Conservation (phyloP, 2,888 invertebrate genomes). For the Chymomyza amoena region DNA sequence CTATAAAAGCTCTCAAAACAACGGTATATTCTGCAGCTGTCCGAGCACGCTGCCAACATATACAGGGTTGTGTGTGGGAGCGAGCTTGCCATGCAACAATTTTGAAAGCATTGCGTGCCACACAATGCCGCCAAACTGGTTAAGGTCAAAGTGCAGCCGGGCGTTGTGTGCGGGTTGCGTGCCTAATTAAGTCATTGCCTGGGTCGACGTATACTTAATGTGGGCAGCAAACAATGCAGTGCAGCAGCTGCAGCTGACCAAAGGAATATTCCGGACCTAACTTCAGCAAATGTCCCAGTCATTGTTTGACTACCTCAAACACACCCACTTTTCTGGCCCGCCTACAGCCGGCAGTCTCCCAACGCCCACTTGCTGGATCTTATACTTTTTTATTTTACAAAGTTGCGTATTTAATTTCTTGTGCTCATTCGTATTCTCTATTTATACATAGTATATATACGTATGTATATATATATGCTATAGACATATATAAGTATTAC, state of each 20-base stretch:
- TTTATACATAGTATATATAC: neutral
- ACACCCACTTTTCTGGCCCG: neutral
- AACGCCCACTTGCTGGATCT: neutral
- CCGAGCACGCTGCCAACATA: neutral
- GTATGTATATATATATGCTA: neutral
- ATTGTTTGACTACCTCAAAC: neutral
- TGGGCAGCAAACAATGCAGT: too few species aligned
- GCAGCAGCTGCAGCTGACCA: too few species aligned
- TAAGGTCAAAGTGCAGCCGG: conserved; percentile 37
- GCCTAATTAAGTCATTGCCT: neutral
- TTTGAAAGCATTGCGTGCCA: conserved; percentile 23
- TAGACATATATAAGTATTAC: neutral
- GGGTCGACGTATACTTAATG: too few species aligned
- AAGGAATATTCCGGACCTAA: neutral
- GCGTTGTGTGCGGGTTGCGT: neutral
- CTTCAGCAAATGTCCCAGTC: neutral
- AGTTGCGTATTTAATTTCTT: neutral
- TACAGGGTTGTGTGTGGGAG: neutral
- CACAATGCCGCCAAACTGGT: conserved; percentile 23
- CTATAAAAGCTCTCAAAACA: neutral
- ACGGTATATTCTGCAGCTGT: neutral
- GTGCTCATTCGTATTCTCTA: neutral
- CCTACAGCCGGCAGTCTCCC: neutral
- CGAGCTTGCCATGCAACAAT: conserved; percentile 29
- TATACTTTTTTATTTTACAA: neutral